A percentile compares a stretch with the other conserved stretches of the same genome.
Conservation (phyloP, 2,888 invertebrate genomes). For the Chouioia cunea region DNA sequence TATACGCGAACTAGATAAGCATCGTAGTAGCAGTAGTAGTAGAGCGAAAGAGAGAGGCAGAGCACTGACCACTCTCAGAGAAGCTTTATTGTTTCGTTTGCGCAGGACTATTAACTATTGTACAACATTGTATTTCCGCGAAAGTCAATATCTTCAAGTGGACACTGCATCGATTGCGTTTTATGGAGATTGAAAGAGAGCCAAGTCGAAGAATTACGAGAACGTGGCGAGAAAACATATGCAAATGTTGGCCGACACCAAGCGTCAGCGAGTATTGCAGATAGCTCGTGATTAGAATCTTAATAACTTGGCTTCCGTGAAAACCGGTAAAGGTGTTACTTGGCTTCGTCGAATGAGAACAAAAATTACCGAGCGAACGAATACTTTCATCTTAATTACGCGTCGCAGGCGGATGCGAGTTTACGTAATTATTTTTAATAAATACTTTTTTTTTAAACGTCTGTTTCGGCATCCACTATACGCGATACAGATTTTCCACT, state of each 20-base stretch:
- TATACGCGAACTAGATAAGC: conserved; percentile 10
- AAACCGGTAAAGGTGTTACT: conserved; percentile 5
- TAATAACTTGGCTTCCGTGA: conserved; percentile 18
- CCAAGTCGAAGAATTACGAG: background rate
- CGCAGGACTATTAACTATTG: background rate
- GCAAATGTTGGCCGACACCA: conserved; percentile 13
- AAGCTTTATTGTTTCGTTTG: conserved; percentile 5
- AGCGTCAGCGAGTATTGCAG: conserved; percentile 16
- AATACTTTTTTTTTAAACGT: background rate
- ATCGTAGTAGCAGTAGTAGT: background rate
- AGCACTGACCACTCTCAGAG: background rate
- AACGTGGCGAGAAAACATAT: conserved; percentile 20
- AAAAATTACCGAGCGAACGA: background rate
- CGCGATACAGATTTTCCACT: too few relatives aligned
- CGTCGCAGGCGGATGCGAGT: background rate
- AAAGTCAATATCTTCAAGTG: too few relatives aligned
- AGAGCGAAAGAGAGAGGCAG: conserved; percentile 3
- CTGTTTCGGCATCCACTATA: too few relatives aligned
- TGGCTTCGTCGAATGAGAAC: too few relatives aligned
- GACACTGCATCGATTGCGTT: background rate
- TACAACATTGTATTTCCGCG: too few relatives aligned
- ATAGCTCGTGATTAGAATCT: conserved; percentile 23
- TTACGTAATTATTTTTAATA: conserved; percentile 27
- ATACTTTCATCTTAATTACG: conserved; percentile 25
- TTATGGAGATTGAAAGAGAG: too few relatives aligned